These are phyloP conservation scores for Antigone vipio DNA, from an alignment of 2,113 vertebrate genomes.

Conservation along the genomic window DNA sequence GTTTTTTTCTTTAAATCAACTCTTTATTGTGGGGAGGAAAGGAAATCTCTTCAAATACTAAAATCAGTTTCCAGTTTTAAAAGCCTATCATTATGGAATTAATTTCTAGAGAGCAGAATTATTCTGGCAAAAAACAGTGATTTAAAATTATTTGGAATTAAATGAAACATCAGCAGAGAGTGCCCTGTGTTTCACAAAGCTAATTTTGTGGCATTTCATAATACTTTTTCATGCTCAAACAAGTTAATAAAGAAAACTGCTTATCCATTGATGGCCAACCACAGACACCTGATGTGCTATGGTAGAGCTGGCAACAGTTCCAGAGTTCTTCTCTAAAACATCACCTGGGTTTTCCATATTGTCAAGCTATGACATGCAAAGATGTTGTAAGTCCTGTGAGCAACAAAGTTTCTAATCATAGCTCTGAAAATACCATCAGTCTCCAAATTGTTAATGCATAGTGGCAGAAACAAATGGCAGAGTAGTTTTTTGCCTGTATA, in stretches of 20 bases:
- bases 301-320: background rate
- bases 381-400: background rate
- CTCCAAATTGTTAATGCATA: background rate
- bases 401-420: background rate
- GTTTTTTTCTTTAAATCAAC: background rate
- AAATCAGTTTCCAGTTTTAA: background rate
- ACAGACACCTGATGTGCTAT: background rate
- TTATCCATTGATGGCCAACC: background rate
- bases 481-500: background rate
- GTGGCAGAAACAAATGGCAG: background rate
- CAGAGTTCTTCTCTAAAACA: background rate
- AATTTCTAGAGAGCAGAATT: background rate
- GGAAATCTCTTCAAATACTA: background rate
- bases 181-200: background rate
- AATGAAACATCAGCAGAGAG: background rate
- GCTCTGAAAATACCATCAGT: background rate
- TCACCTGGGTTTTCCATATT: background rate
- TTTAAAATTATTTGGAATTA: background rate
- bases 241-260: conserved; percentile 6
- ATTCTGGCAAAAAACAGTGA: background rate
- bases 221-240: background rate
- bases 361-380: background rate
- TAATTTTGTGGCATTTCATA: background rate
- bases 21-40: background rate
- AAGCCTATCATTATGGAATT: background rate